Evolutionary conservation across 2,113 vertebrate genomes (phyloP).

Genomic region (Colaptes auratus): DNA sequence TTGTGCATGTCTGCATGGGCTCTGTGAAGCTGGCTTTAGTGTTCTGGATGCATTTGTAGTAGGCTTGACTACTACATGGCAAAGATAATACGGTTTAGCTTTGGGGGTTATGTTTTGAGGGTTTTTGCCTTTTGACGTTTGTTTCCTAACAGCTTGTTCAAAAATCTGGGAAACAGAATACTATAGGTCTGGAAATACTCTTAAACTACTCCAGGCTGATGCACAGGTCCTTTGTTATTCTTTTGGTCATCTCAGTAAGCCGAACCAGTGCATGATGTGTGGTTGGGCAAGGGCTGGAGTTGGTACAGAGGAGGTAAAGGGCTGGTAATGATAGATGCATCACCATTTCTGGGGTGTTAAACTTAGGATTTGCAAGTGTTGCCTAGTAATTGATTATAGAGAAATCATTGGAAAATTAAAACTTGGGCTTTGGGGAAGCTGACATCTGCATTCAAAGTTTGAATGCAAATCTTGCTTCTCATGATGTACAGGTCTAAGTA

Average conservation of each 20-base stretch:
- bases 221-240: background rate
- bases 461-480: background rate
- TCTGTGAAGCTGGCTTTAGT: background rate
- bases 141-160: background rate
- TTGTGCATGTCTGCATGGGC: accelerated
- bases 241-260: background rate
- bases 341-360: background rate
- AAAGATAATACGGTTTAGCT: background rate
- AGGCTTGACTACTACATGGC: background rate
- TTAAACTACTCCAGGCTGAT: background rate
- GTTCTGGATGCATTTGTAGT: background rate
- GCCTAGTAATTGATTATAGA: background rate
- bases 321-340: background rate
- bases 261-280: accelerated
- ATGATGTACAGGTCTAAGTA: background rate
- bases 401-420: background rate
- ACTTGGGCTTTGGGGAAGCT: background rate
- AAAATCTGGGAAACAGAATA: background rate
- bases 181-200: background rate
- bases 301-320: background rate
- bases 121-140: background rate
- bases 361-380: background rate
- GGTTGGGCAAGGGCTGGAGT: accelerated
- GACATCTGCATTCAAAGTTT: background rate
- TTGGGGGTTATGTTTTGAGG: background rate